Evolutionary conservation across 2,113 vertebrate species (phyloP).

Genomic region (Alouatta palliata): DNA sequence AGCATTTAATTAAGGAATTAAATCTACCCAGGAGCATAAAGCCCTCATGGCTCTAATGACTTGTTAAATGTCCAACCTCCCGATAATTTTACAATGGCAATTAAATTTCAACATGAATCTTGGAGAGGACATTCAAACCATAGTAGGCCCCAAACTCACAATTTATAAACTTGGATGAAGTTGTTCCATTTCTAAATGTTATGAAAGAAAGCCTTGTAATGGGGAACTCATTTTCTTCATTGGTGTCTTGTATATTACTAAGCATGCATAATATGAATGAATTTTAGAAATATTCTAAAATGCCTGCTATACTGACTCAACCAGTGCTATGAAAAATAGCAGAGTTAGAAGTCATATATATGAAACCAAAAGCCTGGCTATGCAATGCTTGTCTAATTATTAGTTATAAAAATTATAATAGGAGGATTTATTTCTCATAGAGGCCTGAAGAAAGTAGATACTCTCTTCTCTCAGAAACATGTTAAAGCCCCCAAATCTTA

Average conservation of each 20-base stretch:
- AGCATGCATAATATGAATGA: not conserved
- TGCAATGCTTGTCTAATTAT: not conserved
- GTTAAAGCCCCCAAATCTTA: not conserved
- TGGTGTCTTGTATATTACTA: not conserved
- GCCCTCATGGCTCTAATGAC: not conserved
- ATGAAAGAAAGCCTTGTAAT: not conserved
- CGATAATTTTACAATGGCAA: not conserved
- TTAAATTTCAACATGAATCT: not conserved
- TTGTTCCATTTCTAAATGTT: not conserved
- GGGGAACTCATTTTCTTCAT: not conserved
- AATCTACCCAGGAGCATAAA: not conserved
- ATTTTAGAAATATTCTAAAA: not conserved
- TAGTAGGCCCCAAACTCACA: not conserved
- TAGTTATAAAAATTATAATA: not conserved
- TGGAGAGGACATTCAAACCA: not conserved
- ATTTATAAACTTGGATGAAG: not conserved
- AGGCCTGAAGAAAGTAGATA: not conserved
- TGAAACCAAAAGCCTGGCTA: not conserved
- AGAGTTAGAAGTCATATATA: not conserved
- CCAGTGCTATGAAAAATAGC: not conserved
- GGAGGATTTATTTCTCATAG: not conserved
- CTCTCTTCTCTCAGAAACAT: not conserved
- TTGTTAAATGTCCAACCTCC: no score
- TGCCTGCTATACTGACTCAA: not conserved
- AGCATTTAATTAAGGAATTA: not conserved